Percentiles rank a stretch among this genome's conserved stretches.
phyloP scores from a whole-genome alignment of 2,888 invertebrate genomes.

The Chaetogeoica ovagalla region DNA sequence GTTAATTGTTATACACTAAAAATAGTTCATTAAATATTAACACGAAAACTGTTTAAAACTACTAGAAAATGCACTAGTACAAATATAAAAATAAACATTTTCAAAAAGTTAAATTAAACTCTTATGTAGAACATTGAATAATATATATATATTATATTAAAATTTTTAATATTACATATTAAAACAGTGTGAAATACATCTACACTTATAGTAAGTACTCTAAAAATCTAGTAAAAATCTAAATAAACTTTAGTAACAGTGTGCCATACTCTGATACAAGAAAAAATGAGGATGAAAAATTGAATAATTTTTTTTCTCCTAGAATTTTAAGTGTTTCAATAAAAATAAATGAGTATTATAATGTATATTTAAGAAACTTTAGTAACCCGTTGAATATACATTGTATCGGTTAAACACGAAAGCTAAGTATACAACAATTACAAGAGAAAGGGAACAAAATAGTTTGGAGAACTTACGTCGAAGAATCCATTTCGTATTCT shows the following conservation, averaged over 20 bases:
- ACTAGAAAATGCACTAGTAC: neutral
- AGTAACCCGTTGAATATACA: conserved; percentile 26
- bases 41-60: conserved; percentile 4
- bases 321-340: neutral
- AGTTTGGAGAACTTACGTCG: conserved; percentile 55
- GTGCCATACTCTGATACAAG: neutral
- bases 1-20: neutral
- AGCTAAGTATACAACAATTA: neutral
- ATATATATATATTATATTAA: neutral
- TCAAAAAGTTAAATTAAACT: neutral
- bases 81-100: conserved; percentile 30
- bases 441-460: neutral
- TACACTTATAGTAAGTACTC: neutral
- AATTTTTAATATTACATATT: neutral
- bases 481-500: conserved; percentile 87
- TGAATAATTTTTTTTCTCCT: neutral
- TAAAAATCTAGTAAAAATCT: conserved; percentile 4
- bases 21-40: conserved; percentile 2
- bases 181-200: conserved; percentile 16
- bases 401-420: conserved; percentile 19
- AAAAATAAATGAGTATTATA: conserved; percentile 12
- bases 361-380: neutral
- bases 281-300: neutral
- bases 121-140: neutral
- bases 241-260: neutral